Evolutionary conservation across 2,113 vertebrate genomes (phyloP).

Genomic region (Daboia siamensis): DNA sequence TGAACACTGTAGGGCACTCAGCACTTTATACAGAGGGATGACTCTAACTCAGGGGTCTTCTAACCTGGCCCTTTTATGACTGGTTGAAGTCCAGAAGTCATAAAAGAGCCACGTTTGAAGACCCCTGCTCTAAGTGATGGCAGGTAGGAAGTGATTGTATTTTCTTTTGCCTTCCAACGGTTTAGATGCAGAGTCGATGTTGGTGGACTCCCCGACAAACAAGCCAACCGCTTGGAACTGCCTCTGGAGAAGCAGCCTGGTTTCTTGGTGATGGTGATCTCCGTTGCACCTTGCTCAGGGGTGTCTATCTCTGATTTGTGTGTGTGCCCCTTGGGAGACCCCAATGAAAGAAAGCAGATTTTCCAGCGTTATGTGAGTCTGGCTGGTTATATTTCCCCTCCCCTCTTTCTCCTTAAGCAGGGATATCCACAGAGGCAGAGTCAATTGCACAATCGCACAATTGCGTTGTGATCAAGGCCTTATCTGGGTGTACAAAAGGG

Average conservation of each 20-base stretch:
- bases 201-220: slow-evolving; percentile 69
- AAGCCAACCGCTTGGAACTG: slow-evolving; percentile 76
- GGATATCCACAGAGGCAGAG: neutral
- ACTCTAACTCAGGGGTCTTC: too few relatives aligned
- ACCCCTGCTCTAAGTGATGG: neutral
- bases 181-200: slow-evolving; percentile 87
- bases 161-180: neutral
- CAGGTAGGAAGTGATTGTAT: accelerated
- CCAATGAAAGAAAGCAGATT: slow-evolving; percentile 71
- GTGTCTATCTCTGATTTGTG: slow-evolving; percentile 86
- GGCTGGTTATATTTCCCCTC: accelerated
- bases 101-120: too few relatives aligned
- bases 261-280: slow-evolving; percentile 79
- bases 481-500: neutral
- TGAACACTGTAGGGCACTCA: neutral
- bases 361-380: slow-evolving; percentile 81
- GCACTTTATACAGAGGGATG: neutral
- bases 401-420: neutral
- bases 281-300: slow-evolving; percentile 77
- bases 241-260: slow-evolving; percentile 76
- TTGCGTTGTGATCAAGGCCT: neutral
- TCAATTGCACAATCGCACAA: neutral
- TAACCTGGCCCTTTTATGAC: too few relatives aligned
- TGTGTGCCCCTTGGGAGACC: slow-evolving; percentile 77
- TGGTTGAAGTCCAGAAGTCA: too few relatives aligned